Base-by-base conservation (phyloP, 2,113 vertebrate species). In the Trematomus loennbergii region DNA sequence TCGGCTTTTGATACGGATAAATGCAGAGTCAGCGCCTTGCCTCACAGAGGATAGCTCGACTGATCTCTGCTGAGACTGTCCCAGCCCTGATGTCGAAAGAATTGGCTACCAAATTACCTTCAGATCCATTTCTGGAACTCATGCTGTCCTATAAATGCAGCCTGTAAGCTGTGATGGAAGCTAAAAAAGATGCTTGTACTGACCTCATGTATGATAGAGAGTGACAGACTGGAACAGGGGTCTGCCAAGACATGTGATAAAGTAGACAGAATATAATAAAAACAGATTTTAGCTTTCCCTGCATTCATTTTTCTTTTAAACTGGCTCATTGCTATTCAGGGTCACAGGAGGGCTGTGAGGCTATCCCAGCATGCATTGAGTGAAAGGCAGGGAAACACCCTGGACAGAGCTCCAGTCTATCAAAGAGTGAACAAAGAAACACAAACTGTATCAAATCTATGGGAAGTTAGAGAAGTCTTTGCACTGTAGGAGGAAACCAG, bases 11-110 rank as follows among this genome's bases (percentile, higher is more conserved):
- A 88, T 91, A 85, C 78, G 46, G 74, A 82, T 75, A 63, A 91
- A 82, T 49, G 89, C 90, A 3, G 53, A 87, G 85, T 94, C 93
- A 90, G 94, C 92, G 22, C 75, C 73, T 91, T 89, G 84, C 45
- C 83, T 85, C 76, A 66, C 79, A 67, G 78, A 78, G 87, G 86
- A 85, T 84, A 85, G 77, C 72, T 88, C 40, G 60, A 90, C 85
- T 89, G 90, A 90, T 92, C 89, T 89, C 72, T 72, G 83, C 84
- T 10, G 69, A 93, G 82, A 79, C 75, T 55, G 83, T 90, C 82
- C 84, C 64, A 25, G 75, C 61, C 78, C 78, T 79, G 75, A 81
- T 88, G 86, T 83, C 43, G 78, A 87, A 83, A 87, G 84, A 91
- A 90, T 84, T 81, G 84, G 82, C 83, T 70, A 69, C 82, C 52